Percentiles rank a stretch among this genome's conserved stretches.
phyloP scores from a whole-genome alignment of 2,113 vertebrate species.

The Prinia subflava region DNA sequence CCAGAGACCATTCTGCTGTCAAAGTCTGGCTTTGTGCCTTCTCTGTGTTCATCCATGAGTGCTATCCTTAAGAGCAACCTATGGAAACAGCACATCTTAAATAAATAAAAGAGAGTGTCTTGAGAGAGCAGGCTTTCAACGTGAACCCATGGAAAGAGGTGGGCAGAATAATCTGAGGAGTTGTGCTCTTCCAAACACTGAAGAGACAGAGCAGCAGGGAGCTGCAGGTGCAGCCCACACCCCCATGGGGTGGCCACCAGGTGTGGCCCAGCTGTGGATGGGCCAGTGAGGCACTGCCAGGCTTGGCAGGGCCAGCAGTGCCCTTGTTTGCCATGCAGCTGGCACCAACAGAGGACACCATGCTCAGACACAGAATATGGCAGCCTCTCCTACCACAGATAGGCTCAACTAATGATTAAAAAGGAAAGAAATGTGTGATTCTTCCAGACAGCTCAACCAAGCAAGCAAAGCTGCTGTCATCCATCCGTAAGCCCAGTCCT shows the following conservation, averaged over 20 bases:
- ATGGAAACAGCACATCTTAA: background rate
- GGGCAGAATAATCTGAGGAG: background rate
- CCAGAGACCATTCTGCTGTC: background rate
- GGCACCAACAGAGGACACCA: background rate
- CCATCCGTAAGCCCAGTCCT: background rate
- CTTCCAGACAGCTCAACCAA: background rate
- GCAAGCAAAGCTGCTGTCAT: background rate
- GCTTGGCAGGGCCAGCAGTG: background rate
- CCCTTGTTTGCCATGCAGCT: background rate
- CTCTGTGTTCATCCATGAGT: background rate
- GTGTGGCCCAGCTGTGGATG: background rate
- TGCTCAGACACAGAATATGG: background rate
- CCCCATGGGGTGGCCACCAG: fast-evolving
- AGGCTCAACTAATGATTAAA: background rate
- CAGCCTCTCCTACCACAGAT: background rate
- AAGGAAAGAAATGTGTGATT: background rate
- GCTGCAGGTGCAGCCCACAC: fast-evolving
- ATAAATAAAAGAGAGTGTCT: background rate
- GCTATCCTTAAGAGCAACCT: background rate
- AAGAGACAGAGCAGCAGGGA: background rate
- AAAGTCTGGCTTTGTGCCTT: background rate
- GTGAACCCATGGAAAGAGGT: background rate
- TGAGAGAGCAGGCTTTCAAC: background rate
- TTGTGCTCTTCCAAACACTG: background rate
- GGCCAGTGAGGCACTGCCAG: background rate